These are phyloP conservation scores for Patella ulyssiponensis DNA, from an alignment of 2,888 invertebrate species.

Conservation along the genomic window DNA sequence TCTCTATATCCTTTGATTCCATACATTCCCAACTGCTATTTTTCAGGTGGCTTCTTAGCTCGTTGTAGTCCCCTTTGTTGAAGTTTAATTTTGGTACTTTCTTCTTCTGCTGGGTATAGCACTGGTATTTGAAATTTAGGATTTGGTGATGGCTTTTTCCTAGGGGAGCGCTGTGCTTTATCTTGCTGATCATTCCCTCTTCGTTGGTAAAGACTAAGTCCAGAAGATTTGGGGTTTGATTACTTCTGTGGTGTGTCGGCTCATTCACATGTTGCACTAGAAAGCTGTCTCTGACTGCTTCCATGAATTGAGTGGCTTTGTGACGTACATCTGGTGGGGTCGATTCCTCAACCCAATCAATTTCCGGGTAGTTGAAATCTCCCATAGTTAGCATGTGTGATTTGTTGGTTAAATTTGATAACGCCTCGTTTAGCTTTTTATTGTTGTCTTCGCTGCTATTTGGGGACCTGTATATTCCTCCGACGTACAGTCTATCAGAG, in stretches of 20 bases:
- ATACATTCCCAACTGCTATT: too few relatives aligned
- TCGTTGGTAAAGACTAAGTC: slow-evolving; percentile 27
- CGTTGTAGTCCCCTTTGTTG: neutral
- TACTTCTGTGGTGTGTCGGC: slow-evolving; percentile 23
- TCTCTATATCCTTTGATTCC: too few relatives aligned
- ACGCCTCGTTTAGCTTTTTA: too few relatives aligned
- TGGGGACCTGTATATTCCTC: too few relatives aligned
- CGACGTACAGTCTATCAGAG: too few relatives aligned
- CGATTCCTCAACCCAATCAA: too few relatives aligned
- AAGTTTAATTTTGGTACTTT: neutral
- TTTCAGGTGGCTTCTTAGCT: neutral
- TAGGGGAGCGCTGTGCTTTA: neutral
- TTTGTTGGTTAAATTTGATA: too few relatives aligned
- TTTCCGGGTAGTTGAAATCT: too few relatives aligned
- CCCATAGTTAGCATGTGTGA: too few relatives aligned
- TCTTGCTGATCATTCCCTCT: slow-evolving; percentile 21
- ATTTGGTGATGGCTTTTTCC: slow-evolving; percentile 11
- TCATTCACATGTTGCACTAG: slow-evolving; percentile 25
- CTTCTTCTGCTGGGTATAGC: neutral
- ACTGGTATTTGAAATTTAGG: neutral
- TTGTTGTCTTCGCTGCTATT: too few relatives aligned
- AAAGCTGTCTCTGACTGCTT: slow-evolving; percentile 22
- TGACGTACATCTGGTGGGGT: neutral
- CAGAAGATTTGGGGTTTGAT: slow-evolving; percentile 20
- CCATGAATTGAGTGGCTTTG: slow-evolving; percentile 12